Evolutionary conservation across 2,888 invertebrate genomes (phyloP).

Genomic region (Polyommatus iphigenia): DNA sequence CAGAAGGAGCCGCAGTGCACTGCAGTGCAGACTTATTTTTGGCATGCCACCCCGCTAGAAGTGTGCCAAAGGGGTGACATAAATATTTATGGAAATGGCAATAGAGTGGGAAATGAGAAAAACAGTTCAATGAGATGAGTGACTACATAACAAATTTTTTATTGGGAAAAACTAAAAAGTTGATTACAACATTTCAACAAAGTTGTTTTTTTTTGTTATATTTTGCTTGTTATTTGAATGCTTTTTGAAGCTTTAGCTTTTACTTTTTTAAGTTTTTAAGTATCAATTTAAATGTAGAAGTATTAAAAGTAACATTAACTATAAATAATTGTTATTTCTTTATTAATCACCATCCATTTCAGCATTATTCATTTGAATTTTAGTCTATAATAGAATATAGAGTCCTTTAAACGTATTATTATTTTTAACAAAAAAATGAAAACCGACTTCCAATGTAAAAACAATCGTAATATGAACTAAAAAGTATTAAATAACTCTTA

Average conservation of each 20-base stretch:
- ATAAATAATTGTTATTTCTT: too few species aligned
- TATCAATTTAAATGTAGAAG: too few species aligned
- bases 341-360: too few species aligned
- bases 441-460: too few species aligned
- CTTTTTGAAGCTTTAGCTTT: neutral
- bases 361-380: too few species aligned
- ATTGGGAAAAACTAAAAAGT: neutral
- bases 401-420: too few species aligned
- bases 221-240: neutral
- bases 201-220: neutral
- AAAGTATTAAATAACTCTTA: too few species aligned
- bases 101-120: neutral
- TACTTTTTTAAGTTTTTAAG: too few species aligned
- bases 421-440: too few species aligned
- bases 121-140: neutral
- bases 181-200: neutral
- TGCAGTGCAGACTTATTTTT: slow-evolving; percentile 80
- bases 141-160: neutral
- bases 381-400: too few species aligned
- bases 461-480: too few species aligned
- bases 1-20: slow-evolving; percentile 67
- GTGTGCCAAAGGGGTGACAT: slow-evolving; percentile 38
- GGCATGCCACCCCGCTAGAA: slow-evolving; percentile 63
- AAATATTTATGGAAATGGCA: neutral
- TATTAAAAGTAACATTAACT: too few species aligned